Evolutionary conservation across 1,140 invertebrate genomes (phyloP), one percentile per base, ranked within the genome.

Genomic region (Vollenhovia emeryi): DNA sequence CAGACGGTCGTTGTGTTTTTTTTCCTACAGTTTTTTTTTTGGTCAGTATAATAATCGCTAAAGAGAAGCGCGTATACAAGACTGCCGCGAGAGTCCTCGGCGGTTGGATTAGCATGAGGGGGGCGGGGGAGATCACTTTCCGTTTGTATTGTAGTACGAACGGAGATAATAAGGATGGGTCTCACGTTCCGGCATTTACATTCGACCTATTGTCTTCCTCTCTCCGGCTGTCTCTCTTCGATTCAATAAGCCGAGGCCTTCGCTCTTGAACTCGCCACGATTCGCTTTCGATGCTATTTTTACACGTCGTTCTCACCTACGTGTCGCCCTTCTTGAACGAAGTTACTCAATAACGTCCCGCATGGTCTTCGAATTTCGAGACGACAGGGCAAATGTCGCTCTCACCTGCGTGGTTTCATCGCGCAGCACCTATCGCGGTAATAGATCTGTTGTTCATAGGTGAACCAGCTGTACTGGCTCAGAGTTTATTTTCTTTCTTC

Each of bases 161-260:
- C 84, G 60, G 13, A 79, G 59, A 85, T 79, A 87, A 94, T 94
- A 92, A 90, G 84, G 89, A 94, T 94, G 92, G 88, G 88, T 91
- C 89, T 94, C 94, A 94, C 94, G 93, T 94, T 91, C 91, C 74
- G 78, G 91, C 93, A 94, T 94, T 94, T 93, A 92, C 93, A 94
- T 94, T 94, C 93, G 91, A 92, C 93, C 93, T 93, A 94, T 94
- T 94, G 93, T 93, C 91, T 92, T 83, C 87, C 90, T 91, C 89
- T 89, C 76, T 76, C 27, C 74, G 7, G 8, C 55, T 90, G 13
- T n/a, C 50, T 90, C 86, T 89, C 86, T 90, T 88, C 82, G 79
- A n/a, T 80, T 90, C 89, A 90, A 87, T 84, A 89, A 86, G 68
- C 48, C 83, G 78, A 92, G 91, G 90, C 92, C 92, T 93, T 93